These are phyloP conservation scores for Seriola dumerili DNA, from an alignment of 2,113 vertebrate genomes.

Conservation along the genomic window DNA sequence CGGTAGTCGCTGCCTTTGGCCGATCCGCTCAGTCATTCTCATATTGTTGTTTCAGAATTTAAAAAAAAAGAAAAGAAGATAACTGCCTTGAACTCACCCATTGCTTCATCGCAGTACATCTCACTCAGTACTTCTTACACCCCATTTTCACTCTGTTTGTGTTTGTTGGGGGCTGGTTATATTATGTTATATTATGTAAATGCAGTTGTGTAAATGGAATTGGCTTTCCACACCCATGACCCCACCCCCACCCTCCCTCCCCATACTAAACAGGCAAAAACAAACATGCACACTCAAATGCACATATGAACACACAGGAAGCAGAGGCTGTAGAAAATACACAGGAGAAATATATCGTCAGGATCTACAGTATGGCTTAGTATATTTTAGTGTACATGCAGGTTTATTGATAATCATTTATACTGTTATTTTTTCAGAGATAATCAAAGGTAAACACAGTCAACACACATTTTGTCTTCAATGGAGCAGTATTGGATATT, in stretches of 20 bases:
- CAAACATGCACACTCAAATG: conserved; percentile 19
- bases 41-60: conserved; percentile 38
- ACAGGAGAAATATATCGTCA: not conserved
- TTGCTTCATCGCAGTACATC: conserved; percentile 5
- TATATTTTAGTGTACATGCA: not conserved
- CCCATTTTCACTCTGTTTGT: conserved; percentile 22
- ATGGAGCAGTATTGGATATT: not conserved
- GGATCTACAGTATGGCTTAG: not conserved
- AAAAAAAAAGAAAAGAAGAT: conserved; percentile 51
- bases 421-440: too few relatives aligned
- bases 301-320: not conserved
- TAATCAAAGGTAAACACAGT: not conserved
- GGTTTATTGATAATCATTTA: not conserved
- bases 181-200: conserved; percentile 56
- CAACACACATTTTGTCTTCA: not conserved
- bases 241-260: not conserved
- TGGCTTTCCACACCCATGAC: not conserved
- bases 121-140: not conserved
- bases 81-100: conserved; percentile 38
- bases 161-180: conserved; percentile 20
- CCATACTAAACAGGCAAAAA: conserved; percentile 17
- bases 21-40: conserved; percentile 27
- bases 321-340: not conserved
- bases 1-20: conserved; percentile 42
- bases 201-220: conserved; percentile 19